Evolutionary conservation across 2,797 vertebrate genomes (phyloP).

Genomic region (Todus mexicanus): DNA sequence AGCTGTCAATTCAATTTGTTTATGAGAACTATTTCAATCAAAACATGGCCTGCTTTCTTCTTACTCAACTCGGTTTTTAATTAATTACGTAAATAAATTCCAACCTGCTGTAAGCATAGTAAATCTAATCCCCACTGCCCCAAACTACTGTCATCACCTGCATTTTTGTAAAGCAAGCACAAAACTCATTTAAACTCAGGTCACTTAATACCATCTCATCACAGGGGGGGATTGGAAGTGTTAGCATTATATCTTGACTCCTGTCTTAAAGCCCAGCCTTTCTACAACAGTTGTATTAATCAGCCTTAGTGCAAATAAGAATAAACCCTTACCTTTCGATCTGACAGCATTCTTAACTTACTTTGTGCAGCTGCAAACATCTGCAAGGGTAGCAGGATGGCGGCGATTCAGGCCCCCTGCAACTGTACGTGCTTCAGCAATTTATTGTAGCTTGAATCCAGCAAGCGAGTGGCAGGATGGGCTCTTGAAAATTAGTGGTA

Average conservation of each 20-base stretch:
- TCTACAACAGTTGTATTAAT: not conserved
- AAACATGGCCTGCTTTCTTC: not conserved
- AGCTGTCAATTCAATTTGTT: not conserved
- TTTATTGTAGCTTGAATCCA: not conserved
- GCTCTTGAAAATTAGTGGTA: not conserved
- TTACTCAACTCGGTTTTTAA: not conserved
- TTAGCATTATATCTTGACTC: not conserved
- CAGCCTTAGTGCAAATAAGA: not conserved
- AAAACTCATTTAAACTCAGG: not conserved
- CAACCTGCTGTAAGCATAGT: not conserved
- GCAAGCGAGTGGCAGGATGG: rapidly evolving
- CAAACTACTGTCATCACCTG: not conserved
- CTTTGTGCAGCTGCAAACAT: not conserved
- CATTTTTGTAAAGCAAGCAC: not conserved
- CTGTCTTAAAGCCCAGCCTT: not conserved
- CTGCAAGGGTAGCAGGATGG: not conserved
- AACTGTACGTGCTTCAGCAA: not conserved
- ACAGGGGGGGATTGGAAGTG: not conserved
- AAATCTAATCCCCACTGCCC: not conserved
- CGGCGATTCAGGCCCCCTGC: not conserved
- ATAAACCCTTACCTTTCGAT: not conserved
- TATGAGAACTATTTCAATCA: not conserved
- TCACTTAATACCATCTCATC: not conserved
- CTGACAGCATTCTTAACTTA: not conserved
- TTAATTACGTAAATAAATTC: not conserved